These are phyloP conservation scores for Papilio gigon DNA, from an alignment of 2,888 invertebrate species.

Conservation along the genomic window DNA sequence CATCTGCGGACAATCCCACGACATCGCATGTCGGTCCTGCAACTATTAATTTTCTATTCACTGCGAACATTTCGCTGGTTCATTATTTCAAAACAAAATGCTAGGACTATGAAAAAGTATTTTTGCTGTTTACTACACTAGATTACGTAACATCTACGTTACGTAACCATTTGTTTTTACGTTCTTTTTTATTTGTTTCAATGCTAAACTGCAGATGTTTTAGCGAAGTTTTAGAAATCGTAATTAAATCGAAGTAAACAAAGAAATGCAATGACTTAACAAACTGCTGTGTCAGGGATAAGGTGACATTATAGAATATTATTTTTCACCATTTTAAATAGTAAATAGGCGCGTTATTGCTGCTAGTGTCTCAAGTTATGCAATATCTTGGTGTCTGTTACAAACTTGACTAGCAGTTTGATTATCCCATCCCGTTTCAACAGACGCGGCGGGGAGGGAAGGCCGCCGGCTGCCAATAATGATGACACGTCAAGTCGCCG, in stretches of 20 bases:
- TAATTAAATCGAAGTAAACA: neutral
- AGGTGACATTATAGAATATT: too few species aligned
- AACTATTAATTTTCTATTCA: neutral
- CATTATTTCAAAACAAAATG: neutral
- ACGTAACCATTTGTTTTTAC: neutral
- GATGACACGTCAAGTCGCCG: slow-evolving; percentile 53
- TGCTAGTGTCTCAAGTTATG: neutral
- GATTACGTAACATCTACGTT: neutral
- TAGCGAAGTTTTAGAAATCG: neutral
- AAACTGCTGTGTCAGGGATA: too few species aligned
- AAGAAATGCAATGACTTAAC: too few species aligned
- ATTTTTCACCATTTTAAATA: too few species aligned
- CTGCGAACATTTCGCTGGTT: neutral
- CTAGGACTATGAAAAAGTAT: neutral
- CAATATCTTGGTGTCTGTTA: slow-evolving; percentile 14
- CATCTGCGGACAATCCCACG: slow-evolving; percentile 19
- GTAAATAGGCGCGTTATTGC: neutral
- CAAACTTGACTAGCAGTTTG: slow-evolving; percentile 50
- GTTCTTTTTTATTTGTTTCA: neutral
- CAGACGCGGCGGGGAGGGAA: slow-evolving; percentile 44
- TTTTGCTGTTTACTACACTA: neutral
- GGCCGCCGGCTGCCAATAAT: slow-evolving; percentile 54
- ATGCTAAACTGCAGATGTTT: neutral
- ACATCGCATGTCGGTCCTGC: neutral
- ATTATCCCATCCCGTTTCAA: slow-evolving; percentile 58